A percentile compares a stretch with the other conserved stretches of the same genome.
phyloP scores from a whole-genome alignment of 1,140 invertebrate species.

The Bactericera cockerelli region DNA sequence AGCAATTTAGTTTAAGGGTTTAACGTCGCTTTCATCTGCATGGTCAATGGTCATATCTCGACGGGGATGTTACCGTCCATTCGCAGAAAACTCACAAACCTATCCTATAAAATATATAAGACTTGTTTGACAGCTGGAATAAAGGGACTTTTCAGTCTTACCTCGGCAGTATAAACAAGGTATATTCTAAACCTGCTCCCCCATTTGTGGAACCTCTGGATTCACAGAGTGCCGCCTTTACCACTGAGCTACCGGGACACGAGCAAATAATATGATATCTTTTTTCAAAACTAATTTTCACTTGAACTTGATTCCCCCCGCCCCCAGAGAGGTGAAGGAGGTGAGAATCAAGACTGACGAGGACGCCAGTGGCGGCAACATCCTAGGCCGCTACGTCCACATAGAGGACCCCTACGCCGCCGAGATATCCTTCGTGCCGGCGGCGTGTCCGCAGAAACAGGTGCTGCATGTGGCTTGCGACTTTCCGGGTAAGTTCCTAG shows the following conservation, averaged over 20 bases:
- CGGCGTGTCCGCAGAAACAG: slow-evolving; percentile 53
- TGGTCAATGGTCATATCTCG: too few species aligned
- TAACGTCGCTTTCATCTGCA: too few species aligned
- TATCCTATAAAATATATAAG: too few species aligned
- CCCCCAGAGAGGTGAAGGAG: slow-evolving; percentile 35
- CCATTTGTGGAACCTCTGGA: not conserved
- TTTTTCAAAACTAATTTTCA: not conserved
- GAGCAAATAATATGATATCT: too few species aligned
- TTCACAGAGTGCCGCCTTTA: too few species aligned
- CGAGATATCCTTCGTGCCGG: slow-evolving; percentile 63
- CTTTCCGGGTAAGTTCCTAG: slow-evolving; percentile 43
- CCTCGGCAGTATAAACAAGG: too few species aligned
- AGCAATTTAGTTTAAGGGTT: too few species aligned
- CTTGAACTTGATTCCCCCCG: too few species aligned
- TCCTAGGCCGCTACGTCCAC: slow-evolving; percentile 46
- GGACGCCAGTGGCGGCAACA: slow-evolving; percentile 28
- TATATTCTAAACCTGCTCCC: not conserved
- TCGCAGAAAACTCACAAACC: too few species aligned
- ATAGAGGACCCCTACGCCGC: slow-evolving; percentile 59
- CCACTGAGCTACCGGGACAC: too few species aligned
- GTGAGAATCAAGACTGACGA: slow-evolving; percentile 36
- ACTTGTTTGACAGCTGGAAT: not conserved
- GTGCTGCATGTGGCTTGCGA: slow-evolving; percentile 64
- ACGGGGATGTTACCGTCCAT: too few species aligned
- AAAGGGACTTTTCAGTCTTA: too few species aligned